A percentile compares a stretch with the other conserved stretches of the same genome.
These are phyloP conservation scores for Triops cancriformis DNA, from an alignment of 1,140 invertebrate genomes.

Conservation along the genomic window DNA sequence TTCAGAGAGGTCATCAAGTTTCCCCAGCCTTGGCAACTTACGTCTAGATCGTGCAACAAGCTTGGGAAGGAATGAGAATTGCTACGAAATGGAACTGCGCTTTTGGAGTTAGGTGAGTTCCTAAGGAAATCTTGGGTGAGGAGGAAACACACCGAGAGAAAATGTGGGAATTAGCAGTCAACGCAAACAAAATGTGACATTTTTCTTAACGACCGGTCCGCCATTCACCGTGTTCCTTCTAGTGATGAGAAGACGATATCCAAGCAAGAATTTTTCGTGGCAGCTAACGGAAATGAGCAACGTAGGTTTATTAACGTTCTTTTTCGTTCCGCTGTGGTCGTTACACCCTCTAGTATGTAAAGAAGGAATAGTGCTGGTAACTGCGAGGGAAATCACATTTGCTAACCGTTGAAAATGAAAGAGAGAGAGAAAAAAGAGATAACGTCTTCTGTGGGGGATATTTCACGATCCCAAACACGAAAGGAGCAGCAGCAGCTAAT, in stretches of 20 bases:
- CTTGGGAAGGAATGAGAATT: background rate
- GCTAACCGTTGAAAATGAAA: background rate
- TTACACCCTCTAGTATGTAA: background rate
- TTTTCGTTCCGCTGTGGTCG: background rate
- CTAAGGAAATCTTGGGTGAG: background rate
- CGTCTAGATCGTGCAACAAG: background rate
- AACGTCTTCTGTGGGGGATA: background rate
- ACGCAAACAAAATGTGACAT: background rate
- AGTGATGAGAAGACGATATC: background rate
- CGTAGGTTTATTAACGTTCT: background rate
- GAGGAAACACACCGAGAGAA: background rate
- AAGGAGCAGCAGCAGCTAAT: constrained; percentile 1
- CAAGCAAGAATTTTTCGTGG: background rate
- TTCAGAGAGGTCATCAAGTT: background rate
- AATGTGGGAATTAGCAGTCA: constrained; percentile 4
- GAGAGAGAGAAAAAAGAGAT: background rate
- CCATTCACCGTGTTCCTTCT: background rate
- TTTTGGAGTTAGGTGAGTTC: too few species aligned
- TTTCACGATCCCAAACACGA: background rate
- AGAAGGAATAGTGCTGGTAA: background rate
- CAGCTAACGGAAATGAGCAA: background rate
- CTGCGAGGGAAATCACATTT: background rate
- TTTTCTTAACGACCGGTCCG: background rate
- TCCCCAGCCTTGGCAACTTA: background rate
- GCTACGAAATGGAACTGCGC: background rate